Percentiles rank a stretch among this genome's conserved stretches.
Evolutionary conservation across 2,888 invertebrate genomes (phyloP).

Genomic region (Drosophila basisetae): DNA sequence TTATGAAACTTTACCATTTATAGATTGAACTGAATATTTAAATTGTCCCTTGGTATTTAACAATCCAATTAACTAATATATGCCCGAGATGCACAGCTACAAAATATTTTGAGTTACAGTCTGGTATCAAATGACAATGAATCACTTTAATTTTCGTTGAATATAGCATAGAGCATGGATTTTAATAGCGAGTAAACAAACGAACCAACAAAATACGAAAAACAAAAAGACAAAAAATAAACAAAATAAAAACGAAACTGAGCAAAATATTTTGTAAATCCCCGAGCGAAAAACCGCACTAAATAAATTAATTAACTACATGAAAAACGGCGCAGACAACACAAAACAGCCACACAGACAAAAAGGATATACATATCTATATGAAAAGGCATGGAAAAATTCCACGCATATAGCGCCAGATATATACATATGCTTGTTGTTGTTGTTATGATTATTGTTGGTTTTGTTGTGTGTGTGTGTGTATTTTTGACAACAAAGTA

Average conservation of each 20-base stretch:
- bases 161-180: slow-evolving; percentile 34
- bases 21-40: background rate
- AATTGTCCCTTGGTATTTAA: background rate
- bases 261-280: slow-evolving; percentile 68
- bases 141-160: slow-evolving; percentile 48
- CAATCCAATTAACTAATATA: slow-evolving; percentile 34
- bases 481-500: slow-evolving; percentile 45
- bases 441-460: slow-evolving; percentile 7
- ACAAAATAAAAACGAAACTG: slow-evolving; percentile 40
- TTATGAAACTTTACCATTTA: background rate
- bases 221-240: slow-evolving; percentile 25
- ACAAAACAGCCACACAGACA: slow-evolving; percentile 43
- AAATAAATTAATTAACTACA: slow-evolving; percentile 83
- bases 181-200: slow-evolving; percentile 38
- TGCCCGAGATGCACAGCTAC: slow-evolving; percentile 24
- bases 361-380: slow-evolving; percentile 45
- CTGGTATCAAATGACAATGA: slow-evolving; percentile 30
- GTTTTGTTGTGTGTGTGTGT: slow-evolving; percentile 2
- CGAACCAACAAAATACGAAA: slow-evolving; percentile 9
- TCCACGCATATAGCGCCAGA: slow-evolving; percentile 44
- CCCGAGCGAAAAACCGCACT: slow-evolving; percentile 78
- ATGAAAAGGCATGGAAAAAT: slow-evolving; percentile 47
- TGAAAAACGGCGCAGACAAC: slow-evolving; percentile 62
- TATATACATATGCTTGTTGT: slow-evolving; percentile 19
- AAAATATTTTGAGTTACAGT: slow-evolving; percentile 12